phyloP scores from a whole-genome alignment of 1,140 invertebrate species.

The Lordiphosa collinella region DNA sequence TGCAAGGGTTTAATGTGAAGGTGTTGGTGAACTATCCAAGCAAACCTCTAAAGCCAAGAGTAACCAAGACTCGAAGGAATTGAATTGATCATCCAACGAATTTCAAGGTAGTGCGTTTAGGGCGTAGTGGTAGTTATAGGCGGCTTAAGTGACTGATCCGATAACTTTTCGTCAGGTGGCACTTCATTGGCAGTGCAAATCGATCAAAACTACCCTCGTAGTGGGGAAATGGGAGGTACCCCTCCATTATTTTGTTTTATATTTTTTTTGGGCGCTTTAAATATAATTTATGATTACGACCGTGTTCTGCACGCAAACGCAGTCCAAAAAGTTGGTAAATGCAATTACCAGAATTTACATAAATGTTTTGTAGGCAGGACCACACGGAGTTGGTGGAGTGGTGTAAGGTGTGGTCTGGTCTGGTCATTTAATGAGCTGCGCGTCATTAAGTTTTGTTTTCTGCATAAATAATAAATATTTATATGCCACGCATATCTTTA shows the following conservation, averaged over 20 bases:
- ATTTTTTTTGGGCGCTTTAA: conserved; percentile 12
- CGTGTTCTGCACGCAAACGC: conserved; percentile 40
- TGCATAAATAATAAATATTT: conserved; percentile 19
- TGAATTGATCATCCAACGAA: too few species aligned
- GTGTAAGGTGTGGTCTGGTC: not conserved
- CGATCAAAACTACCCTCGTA: too few species aligned
- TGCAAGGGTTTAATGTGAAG: too few species aligned
- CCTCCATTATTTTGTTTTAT: conserved; percentile 25
- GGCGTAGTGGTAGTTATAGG: too few species aligned
- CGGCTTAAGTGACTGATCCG: too few species aligned
- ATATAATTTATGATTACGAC: conserved; percentile 47
- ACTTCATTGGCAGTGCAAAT: too few species aligned
- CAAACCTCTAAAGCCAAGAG: too few species aligned
- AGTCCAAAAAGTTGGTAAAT: conserved; percentile 42
- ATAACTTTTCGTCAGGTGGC: too few species aligned
- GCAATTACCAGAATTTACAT: conserved; percentile 69
- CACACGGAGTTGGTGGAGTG: conserved; percentile 16
- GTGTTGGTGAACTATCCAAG: too few species aligned
- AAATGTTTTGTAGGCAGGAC: conserved; percentile 63
- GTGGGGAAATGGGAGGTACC: too few species aligned
- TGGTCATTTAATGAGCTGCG: conserved; percentile 45
- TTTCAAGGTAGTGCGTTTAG: too few species aligned
- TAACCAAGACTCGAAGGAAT: too few species aligned
- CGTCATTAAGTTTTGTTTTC: conserved; percentile 34
- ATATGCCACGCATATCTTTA: conserved; percentile 32